Conservation (phyloP, 2,797 vertebrate genomes). For the Chiloscyllium punctatum region DNA sequence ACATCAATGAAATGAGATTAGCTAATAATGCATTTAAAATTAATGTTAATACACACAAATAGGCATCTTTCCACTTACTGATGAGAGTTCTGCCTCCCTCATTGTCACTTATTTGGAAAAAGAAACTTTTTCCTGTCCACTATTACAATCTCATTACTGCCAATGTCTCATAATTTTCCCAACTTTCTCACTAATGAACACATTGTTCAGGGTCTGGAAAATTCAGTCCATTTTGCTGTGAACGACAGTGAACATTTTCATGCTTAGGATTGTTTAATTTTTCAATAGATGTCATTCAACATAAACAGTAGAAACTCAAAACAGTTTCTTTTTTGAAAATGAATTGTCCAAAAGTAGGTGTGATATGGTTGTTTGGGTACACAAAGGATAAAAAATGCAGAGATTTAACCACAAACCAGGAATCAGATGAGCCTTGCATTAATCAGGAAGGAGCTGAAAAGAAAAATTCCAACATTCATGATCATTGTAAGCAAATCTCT, state of each 20-base stretch:
- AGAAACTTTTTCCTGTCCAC: too few species aligned
- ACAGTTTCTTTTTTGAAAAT: not conserved
- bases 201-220: too few species aligned
- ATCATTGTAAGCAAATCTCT: not conserved
- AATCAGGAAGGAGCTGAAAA: not conserved
- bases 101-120: too few species aligned
- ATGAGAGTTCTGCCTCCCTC: too few species aligned
- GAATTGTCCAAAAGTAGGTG: not conserved
- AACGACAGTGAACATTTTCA: not conserved
- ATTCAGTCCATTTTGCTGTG: not conserved
- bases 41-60: too few species aligned
- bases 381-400: not conserved
- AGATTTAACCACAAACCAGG: not conserved
- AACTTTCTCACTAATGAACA: too few species aligned
- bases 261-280: not conserved
- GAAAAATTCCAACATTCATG: not conserved
- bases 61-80: too few species aligned
- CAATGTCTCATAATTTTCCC: too few species aligned
- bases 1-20: too few species aligned
- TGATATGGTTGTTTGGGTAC: not conserved
- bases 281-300: too few species aligned
- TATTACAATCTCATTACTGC: too few species aligned
- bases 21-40: too few species aligned
- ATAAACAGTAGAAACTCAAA: not conserved
- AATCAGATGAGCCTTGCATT: not conserved